Conservation (phyloP, 2,113 vertebrate genomes). For the Solea solea region DNA sequence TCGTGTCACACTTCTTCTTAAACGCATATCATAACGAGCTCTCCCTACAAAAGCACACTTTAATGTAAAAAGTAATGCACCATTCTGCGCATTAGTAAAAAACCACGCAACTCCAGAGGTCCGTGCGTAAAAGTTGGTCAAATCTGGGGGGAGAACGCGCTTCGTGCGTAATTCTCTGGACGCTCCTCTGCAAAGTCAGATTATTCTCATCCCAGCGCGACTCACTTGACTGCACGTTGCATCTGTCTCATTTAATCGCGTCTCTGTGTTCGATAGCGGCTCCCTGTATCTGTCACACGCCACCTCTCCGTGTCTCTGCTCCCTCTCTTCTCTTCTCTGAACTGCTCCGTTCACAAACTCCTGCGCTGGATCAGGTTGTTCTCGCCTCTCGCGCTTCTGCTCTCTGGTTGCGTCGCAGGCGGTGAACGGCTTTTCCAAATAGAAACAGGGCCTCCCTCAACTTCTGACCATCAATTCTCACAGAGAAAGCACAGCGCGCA, state of each 20-base stretch:
- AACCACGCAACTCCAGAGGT: conserved; percentile 38
- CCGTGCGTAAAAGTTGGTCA: conserved; percentile 69
- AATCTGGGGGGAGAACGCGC: conserved; percentile 14
- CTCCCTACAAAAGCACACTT: neutral
- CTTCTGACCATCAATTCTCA: conserved; percentile 34
- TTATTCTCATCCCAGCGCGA: conserved; percentile 16
- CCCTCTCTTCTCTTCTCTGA: neutral
- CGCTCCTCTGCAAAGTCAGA: conserved; percentile 15
- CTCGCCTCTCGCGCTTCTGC: conserved; percentile 45
- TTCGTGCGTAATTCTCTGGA: conserved; percentile 60
- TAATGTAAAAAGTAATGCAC: neutral
- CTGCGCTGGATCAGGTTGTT: conserved; percentile 42
- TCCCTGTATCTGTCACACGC: neutral
- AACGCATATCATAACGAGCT: neutral
- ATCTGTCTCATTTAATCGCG: neutral
- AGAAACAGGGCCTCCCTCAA: conserved; percentile 44
- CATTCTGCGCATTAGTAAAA: neutral
- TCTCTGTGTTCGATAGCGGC: neutral
- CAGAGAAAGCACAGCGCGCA: fast-evolving
- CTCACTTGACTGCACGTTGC: conserved; percentile 1
- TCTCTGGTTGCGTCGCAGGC: conserved; percentile 46
- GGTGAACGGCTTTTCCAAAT: conserved; percentile 58
- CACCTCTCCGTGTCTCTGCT: neutral
- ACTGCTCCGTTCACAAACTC: neutral
- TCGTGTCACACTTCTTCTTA: neutral